Conservation (phyloP, 2,888 invertebrate genomes). For the Dione juno region DNA sequence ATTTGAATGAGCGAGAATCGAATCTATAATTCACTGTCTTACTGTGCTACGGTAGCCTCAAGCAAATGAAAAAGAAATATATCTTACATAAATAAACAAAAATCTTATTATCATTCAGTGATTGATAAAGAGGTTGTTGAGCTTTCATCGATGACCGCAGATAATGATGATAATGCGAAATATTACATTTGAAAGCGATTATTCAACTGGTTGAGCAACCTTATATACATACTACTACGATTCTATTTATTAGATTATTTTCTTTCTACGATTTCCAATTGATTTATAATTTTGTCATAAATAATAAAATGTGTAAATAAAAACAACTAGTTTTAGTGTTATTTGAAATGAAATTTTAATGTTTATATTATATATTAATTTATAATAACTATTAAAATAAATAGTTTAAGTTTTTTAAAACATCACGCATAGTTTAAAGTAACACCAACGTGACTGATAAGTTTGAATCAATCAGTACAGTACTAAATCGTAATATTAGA, state of each 20-base stretch:
- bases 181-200: conserved; percentile 46
- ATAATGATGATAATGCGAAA: conserved; percentile 43
- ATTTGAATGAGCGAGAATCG: too few species aligned
- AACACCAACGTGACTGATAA: not conserved
- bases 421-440: too few species aligned
- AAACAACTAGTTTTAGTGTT: too few species aligned
- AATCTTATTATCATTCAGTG: conserved; percentile 12
- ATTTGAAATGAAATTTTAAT: too few species aligned
- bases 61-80: not conserved
- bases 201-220: conserved; percentile 38
- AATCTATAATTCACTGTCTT: too few species aligned
- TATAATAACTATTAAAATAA: too few species aligned
- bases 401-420: too few species aligned
- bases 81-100: not conserved
- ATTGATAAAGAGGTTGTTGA: conserved; percentile 28
- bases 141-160: conserved; percentile 23
- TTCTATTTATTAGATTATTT: conserved; percentile 26
- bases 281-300: conserved; percentile 28
- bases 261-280: conserved; percentile 30
- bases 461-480: not conserved
- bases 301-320: not conserved
- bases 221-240: conserved; percentile 23
- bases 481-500: not conserved
- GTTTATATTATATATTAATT: too few species aligned
- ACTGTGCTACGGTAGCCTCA: too few species aligned